A percentile compares a stretch with the other conserved stretches of the same genome.
These are phyloP conservation scores for Amblyjoppa proteus DNA, from an alignment of 2,888 invertebrate species.

Conservation along the genomic window DNA sequence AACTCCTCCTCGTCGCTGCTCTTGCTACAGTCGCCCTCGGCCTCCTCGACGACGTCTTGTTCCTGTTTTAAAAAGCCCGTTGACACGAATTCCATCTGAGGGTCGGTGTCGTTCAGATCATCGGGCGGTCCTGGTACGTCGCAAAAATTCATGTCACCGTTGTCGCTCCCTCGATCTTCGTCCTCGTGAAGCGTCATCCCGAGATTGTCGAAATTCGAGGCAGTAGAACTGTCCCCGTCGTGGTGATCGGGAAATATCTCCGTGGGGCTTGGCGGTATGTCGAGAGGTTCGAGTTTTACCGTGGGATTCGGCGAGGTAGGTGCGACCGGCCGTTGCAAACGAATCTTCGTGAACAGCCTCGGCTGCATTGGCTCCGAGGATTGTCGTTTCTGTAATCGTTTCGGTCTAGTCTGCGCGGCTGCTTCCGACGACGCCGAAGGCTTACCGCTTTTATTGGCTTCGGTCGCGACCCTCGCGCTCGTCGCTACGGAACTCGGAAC, in stretches of 20 bases:
- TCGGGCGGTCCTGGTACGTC: conserved; percentile 77
- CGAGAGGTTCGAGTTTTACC: conserved; percentile 81
- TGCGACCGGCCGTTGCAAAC: conserved; percentile 79
- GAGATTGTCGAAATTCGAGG: conserved; percentile 78
- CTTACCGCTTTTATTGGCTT: conserved; percentile 78
- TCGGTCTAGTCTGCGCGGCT: conserved; percentile 75
- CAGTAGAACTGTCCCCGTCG: conserved; percentile 77
- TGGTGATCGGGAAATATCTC: conserved; percentile 78
- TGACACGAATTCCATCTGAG: conserved; percentile 83
- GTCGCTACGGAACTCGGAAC: conserved; percentile 33
- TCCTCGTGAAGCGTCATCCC: conserved; percentile 80
- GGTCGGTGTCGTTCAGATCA: conserved; percentile 80
- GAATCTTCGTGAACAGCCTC: conserved; percentile 81
- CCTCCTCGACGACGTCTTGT: conserved; percentile 82
- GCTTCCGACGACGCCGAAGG: conserved; percentile 66
- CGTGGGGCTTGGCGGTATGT: conserved; percentile 81
- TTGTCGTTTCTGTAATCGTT: conserved; percentile 81
- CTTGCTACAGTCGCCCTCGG: conserved; percentile 77
- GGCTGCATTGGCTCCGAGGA: conserved; percentile 75
- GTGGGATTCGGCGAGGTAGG: conserved; percentile 77
- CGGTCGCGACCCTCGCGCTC: conserved; percentile 67
- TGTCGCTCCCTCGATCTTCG: conserved; percentile 81
- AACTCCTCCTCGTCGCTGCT: conserved; percentile 71
- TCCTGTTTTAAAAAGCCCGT: conserved; percentile 84
- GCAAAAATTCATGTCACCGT: conserved; percentile 77